phyloP scores from a whole-genome alignment of 2,113 vertebrate genomes.

The Chaetops frenatus region DNA sequence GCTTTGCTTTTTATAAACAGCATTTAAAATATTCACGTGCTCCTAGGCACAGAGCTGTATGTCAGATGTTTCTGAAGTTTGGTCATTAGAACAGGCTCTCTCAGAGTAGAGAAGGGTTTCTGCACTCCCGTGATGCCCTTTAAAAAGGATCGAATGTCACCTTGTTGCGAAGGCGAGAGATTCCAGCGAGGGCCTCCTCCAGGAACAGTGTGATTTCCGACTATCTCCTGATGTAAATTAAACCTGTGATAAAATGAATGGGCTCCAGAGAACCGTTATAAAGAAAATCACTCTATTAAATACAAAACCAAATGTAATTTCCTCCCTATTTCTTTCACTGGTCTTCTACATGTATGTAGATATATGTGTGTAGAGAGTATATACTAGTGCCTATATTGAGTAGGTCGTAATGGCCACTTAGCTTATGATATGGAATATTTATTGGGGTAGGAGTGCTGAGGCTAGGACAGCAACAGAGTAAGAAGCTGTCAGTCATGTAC shows the following conservation, averaged over 20 bases:
- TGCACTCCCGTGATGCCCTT: not conserved
- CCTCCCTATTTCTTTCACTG: not conserved
- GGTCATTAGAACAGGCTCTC: not conserved
- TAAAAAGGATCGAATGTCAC: not conserved
- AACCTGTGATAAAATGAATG: slow-evolving; percentile 22
- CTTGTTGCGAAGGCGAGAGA: not conserved
- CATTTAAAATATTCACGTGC: slow-evolving; percentile 59
- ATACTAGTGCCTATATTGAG: not conserved
- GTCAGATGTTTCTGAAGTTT: slow-evolving; percentile 34
- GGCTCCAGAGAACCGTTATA: not conserved
- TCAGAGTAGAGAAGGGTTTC: not conserved
- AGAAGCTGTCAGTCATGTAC: not conserved
- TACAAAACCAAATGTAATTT: not conserved
- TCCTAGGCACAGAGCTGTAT: slow-evolving; percentile 4
- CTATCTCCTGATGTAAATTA: slow-evolving; percentile 40
- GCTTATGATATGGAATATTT: not conserved
- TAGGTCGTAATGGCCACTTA: not conserved
- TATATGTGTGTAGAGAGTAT: not conserved
- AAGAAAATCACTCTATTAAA: slow-evolving; percentile 25
- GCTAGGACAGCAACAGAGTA: not conserved
- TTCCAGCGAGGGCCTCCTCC: not conserved
- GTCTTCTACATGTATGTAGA: not conserved
- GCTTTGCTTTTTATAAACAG: slow-evolving; percentile 67
- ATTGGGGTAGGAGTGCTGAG: not conserved
- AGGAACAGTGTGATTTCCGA: not conserved